phyloP scores from a whole-genome alignment of 2,888 invertebrate genomes.

The Latheticus oryzae region DNA sequence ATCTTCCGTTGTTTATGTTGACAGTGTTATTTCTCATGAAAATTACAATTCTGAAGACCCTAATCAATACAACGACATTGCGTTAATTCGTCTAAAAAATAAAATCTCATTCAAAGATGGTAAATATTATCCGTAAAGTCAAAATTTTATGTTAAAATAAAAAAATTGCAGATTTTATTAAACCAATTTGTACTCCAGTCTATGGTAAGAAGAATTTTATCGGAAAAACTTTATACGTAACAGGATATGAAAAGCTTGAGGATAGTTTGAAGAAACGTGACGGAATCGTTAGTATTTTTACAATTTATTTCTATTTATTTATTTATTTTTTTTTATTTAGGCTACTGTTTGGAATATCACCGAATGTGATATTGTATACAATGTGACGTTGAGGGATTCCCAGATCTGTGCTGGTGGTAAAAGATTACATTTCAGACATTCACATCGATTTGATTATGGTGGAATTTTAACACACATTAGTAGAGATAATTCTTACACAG shows the following conservation, averaged over 20 bases:
- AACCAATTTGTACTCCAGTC: constrained; percentile 11
- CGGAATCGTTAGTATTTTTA: constrained; percentile 20
- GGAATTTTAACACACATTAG: constrained; percentile 69
- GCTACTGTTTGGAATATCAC: constrained; percentile 45
- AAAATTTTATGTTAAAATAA: constrained; percentile 1
- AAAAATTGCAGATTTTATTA: background rate
- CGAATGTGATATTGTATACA: constrained; percentile 48
- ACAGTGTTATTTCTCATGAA: constrained; percentile 9
- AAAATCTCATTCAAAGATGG: constrained; percentile 21
- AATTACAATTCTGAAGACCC: constrained; percentile 9
- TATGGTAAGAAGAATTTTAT: constrained; percentile 2
- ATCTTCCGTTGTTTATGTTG: constrained; percentile 6
- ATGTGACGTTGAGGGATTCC: constrained; percentile 59
- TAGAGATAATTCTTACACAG: constrained; percentile 43
- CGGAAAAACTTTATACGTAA: constrained; percentile 3
- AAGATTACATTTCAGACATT: constrained; percentile 64
- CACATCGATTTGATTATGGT: constrained; percentile 73
- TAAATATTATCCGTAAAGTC: constrained; percentile 3
- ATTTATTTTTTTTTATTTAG: constrained; percentile 2
- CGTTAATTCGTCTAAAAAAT: constrained; percentile 11
- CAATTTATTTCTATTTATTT: too few species aligned
- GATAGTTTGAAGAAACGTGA: constrained; percentile 7
- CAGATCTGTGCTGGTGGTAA: constrained; percentile 74
- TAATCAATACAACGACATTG: constrained; percentile 15
- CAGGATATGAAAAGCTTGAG: constrained; percentile 8